phyloP scores from a whole-genome alignment of 2,888 invertebrate species.

The Euclidia mi region DNA sequence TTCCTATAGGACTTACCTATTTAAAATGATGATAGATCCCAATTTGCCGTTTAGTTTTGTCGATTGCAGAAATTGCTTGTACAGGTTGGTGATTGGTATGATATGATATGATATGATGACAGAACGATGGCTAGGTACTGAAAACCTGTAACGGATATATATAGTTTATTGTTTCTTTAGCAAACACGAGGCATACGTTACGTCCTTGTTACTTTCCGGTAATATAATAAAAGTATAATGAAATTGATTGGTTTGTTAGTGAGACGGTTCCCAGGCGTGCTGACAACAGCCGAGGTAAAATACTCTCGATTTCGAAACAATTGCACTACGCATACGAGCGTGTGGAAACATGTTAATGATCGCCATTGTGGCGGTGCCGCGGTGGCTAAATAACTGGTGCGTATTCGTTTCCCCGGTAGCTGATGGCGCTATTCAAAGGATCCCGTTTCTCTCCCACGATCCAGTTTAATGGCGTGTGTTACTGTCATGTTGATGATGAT shows the following conservation, averaged over 20 bases:
- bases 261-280: slow-evolving; percentile 54
- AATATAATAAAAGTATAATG: slow-evolving; percentile 35
- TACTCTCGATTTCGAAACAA: slow-evolving; percentile 88
- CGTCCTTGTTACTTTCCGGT: slow-evolving; percentile 46
- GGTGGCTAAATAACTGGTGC: slow-evolving; percentile 72
- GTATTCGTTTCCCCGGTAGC: slow-evolving; percentile 80
- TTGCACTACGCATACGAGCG: slow-evolving; percentile 77
- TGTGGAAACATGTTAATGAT: slow-evolving; percentile 86
- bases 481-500: slow-evolving; percentile 83
- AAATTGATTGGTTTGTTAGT: slow-evolving; percentile 55
- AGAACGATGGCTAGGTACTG: no score
- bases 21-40: no score
- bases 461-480: slow-evolving; percentile 84
- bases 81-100: no score
- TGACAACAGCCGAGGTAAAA: slow-evolving; percentile 52
- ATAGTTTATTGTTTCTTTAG: slow-evolving; percentile 16
- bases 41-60: no score
- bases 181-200: slow-evolving; percentile 15
- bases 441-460: slow-evolving; percentile 89
- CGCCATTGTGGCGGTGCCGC: slow-evolving; percentile 71
- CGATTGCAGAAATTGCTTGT: no score
- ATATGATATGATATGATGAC: no score
- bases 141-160: neutral
- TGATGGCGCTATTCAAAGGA: slow-evolving; percentile 77
- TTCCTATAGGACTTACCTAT: no score